These are phyloP conservation scores for Cybosia mesomella DNA, from an alignment of 2,888 invertebrate species.

Conservation along the genomic window DNA sequence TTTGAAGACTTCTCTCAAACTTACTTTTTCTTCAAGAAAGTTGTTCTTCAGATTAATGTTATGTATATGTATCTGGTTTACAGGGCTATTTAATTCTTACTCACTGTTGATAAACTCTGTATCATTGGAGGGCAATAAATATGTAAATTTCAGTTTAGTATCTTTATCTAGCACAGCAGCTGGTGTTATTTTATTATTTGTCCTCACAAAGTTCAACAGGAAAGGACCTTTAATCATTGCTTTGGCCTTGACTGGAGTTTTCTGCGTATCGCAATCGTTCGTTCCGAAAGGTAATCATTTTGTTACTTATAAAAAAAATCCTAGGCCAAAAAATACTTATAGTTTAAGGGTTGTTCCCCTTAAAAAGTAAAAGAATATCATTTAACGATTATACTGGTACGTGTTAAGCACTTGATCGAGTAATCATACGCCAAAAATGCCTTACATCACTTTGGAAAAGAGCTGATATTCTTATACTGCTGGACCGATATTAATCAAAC, in stretches of 20 bases:
- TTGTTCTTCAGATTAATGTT: constrained; percentile 60
- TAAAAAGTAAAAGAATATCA: too few species aligned
- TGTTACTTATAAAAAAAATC: background rate
- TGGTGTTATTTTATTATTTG: constrained; percentile 80
- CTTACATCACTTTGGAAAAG: too few species aligned
- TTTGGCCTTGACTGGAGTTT: constrained; percentile 35
- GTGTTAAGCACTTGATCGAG: too few species aligned
- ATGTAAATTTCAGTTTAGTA: constrained; percentile 90
- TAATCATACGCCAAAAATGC: too few species aligned
- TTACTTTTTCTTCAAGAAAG: constrained; percentile 56
- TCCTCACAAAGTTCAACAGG: constrained; percentile 82
- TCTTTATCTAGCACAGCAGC: constrained; percentile 86
- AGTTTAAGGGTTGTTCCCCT: too few species aligned
- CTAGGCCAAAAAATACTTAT: background rate
- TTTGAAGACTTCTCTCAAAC: constrained; percentile 28
- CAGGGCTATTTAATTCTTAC: constrained; percentile 82
- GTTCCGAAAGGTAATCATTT: constrained; percentile 34
- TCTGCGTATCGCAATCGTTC: constrained; percentile 38
- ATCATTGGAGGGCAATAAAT: constrained; percentile 90
- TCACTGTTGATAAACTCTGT: constrained; percentile 90
- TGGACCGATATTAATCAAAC: too few species aligned
- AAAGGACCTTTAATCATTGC: constrained; percentile 69
- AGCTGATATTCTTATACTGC: too few species aligned
- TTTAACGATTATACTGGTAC: too few species aligned
- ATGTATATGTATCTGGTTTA: constrained; percentile 68